Conservation (phyloP, 2,797 vertebrate genomes). For the Rhabdomys pumilio region DNA sequence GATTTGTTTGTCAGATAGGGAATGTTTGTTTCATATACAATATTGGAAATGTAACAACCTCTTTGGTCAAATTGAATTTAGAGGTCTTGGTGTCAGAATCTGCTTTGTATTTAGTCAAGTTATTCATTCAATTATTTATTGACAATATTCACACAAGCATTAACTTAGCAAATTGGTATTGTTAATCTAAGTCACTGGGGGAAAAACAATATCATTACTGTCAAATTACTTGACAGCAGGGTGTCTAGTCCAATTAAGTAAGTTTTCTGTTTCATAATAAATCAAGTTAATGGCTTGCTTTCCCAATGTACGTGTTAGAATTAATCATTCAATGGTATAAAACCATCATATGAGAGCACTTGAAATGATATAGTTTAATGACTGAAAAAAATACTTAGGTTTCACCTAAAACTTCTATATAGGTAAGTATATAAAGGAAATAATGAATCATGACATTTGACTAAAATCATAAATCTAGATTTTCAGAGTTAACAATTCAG, state of each 20-base stretch:
- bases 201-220: slow-evolving; percentile 73
- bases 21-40: slow-evolving; percentile 21
- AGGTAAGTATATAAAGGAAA: background rate
- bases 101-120: slow-evolving; percentile 58
- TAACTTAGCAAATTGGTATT: slow-evolving; percentile 73
- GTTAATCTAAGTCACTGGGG: slow-evolving; percentile 68
- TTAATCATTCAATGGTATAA: slow-evolving; percentile 49
- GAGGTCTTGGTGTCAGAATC: slow-evolving; percentile 27
- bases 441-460: background rate
- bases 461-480: background rate
- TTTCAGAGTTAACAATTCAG: slow-evolving; percentile 25
- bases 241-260: slow-evolving; percentile 79
- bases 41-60: slow-evolving; percentile 55
- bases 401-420: slow-evolving; percentile 31
- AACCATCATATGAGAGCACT: slow-evolving; percentile 46
- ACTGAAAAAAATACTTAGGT: background rate
- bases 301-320: slow-evolving; percentile 61
- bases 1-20: slow-evolving; percentile 8
- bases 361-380: slow-evolving; percentile 59
- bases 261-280: slow-evolving; percentile 76
- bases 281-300: slow-evolving; percentile 72
- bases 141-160: slow-evolving; percentile 57
- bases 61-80: slow-evolving; percentile 46
- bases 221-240: slow-evolving; percentile 79
- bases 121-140: slow-evolving; percentile 69